Evolutionary conservation across 2,113 vertebrate species (phyloP).

Genomic region (Scatophagus argus): DNA sequence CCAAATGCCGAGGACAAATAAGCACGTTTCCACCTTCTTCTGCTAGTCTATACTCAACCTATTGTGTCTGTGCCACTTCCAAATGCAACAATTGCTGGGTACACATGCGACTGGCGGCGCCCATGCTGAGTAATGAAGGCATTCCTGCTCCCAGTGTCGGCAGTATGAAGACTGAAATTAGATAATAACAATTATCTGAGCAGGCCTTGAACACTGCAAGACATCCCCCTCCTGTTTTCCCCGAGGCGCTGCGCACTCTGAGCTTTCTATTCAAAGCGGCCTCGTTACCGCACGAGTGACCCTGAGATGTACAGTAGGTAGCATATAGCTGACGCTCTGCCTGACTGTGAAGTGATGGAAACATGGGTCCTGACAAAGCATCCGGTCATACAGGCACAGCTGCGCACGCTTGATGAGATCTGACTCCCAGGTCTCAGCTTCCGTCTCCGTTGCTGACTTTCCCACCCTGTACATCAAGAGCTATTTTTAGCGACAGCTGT

Average conservation of each 20-base stretch:
- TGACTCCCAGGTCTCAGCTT: conserved; percentile 82
- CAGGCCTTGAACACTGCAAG: conserved; percentile 39
- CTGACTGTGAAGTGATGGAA: conserved; percentile 50
- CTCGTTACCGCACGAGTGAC: conserved; percentile 35
- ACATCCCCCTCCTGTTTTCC: conserved; percentile 48
- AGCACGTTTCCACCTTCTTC: conserved; percentile 20
- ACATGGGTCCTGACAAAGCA: conserved; percentile 53
- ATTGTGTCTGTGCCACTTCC: conserved; percentile 46
- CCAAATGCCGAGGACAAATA: conserved; percentile 32
- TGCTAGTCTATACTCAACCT: conserved; percentile 44
- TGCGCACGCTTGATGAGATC: conserved; percentile 72
- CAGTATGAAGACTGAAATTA: conserved; percentile 52
- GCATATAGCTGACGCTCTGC: conserved; percentile 31
- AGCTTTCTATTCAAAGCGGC: conserved; percentile 47
- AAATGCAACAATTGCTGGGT: conserved; percentile 69
- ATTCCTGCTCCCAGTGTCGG: conserved; percentile 42
- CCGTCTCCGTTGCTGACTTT: conserved; percentile 81
- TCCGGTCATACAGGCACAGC: conserved; percentile 71
- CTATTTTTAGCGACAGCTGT: conserved; percentile 83
- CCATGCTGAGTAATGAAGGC: conserved; percentile 70
- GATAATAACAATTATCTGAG: conserved; percentile 67
- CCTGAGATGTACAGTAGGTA: conserved; percentile 29
- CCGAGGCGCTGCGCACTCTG: conserved; percentile 36
- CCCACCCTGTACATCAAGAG: conserved; percentile 77
- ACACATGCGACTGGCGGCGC: conserved; percentile 40